phyloP scores from a whole-genome alignment of 2,797 vertebrate species.

The Danionella dracula region DNA sequence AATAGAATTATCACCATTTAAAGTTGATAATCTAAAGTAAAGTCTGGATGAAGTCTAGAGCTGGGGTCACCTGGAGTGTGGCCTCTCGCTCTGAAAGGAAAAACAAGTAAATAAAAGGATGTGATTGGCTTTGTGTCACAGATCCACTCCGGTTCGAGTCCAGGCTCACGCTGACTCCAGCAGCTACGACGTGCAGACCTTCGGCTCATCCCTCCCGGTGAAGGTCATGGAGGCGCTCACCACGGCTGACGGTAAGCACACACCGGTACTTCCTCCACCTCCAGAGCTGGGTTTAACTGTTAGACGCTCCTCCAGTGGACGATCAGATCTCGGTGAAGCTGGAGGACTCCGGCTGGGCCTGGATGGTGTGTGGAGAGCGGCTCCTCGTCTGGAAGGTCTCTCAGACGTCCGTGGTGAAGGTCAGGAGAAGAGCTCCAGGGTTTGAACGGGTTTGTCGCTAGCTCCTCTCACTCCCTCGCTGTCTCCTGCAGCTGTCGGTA shows the following conservation, averaged over 20 bases:
- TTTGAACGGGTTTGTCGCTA: no score
- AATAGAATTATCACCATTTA: no score
- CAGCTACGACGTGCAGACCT: slow-evolving; percentile 85
- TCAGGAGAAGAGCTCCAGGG: no score
- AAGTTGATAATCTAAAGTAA: no score
- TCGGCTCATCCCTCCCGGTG: slow-evolving; percentile 89
- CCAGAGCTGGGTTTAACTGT: no score
- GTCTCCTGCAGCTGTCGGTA: slow-evolving; percentile 80
- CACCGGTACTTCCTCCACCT: no score
- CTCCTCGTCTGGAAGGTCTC: slow-evolving; percentile 93
- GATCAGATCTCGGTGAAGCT: slow-evolving; percentile 82
- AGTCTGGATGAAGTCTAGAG: no score
- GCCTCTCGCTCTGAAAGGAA: no score
- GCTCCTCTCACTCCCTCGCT: no score
- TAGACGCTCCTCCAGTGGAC: slow-evolving; percentile 71
- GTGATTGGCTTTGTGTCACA: slow-evolving; percentile 37
- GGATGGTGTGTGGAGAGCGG: slow-evolving; percentile 84
- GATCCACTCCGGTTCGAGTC: slow-evolving; percentile 79
- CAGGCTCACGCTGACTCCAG: slow-evolving; percentile 73
- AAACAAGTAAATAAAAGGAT: no score
- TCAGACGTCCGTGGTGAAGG: slow-evolving; percentile 85
- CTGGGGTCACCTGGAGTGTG: no score
- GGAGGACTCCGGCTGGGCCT: slow-evolving; percentile 88
- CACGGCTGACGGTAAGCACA: slow-evolving; percentile 73
- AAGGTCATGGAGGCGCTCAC: slow-evolving; percentile 93